These are phyloP conservation scores for Ormyrus pomaceus DNA, from an alignment of 2,888 invertebrate species.

Conservation along the genomic window DNA sequence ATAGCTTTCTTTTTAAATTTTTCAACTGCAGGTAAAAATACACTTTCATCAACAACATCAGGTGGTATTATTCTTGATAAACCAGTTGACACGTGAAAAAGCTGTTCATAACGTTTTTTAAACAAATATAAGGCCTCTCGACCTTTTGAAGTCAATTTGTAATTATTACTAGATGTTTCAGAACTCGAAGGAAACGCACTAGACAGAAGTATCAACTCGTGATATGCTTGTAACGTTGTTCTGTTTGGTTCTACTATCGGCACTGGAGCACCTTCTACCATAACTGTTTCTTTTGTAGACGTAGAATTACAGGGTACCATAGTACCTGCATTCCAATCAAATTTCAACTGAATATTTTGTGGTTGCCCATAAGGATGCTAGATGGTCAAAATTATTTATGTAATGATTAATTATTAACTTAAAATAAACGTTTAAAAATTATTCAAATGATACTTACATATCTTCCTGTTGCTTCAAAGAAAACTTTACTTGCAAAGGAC, in stretches of 20 bases:
- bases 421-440: slow-evolving; percentile 11
- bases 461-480: slow-evolving; percentile 20
- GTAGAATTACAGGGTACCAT: too few relatives aligned
- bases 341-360: too few relatives aligned
- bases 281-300: slow-evolving; percentile 5
- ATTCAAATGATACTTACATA: slow-evolving; percentile 42
- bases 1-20: slow-evolving; percentile 44
- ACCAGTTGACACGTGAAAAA: slow-evolving; percentile 69
- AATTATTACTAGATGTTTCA: slow-evolving; percentile 1
- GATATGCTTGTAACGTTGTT: slow-evolving; percentile 47
- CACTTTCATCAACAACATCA: slow-evolving; percentile 52
- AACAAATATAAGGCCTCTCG: slow-evolving; percentile 61
- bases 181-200: slow-evolving; percentile 18
- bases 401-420: neutral
- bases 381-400: too few relatives aligned
- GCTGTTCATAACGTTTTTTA: slow-evolving; percentile 64
- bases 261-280: slow-evolving; percentile 14
- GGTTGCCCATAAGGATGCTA: too few relatives aligned
- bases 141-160: slow-evolving; percentile 48
- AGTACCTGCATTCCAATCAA: too few relatives aligned
- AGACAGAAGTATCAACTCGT: slow-evolving; percentile 44
- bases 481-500: slow-evolving; percentile 37
- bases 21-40: slow-evolving; percentile 50
- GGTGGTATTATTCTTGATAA: slow-evolving; percentile 63
- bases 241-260: slow-evolving; percentile 43